A percentile compares a stretch with the other conserved stretches of the same genome.
phyloP scores from a whole-genome alignment of 2,113 vertebrate genomes.

The Gymnorhina tibicen region DNA sequence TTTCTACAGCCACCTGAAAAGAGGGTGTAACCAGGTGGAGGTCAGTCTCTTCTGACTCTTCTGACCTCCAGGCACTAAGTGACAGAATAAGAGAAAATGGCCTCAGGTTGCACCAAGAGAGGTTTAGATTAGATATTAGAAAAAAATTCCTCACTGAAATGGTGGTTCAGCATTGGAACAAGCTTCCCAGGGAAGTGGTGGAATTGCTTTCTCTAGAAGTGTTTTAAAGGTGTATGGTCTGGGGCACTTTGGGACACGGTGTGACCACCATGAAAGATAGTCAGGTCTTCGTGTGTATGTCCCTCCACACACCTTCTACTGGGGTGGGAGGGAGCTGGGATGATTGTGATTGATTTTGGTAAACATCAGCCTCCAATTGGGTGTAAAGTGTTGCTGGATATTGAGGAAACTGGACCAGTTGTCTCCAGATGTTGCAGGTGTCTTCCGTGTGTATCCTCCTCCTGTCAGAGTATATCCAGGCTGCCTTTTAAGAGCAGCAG shows the following conservation, averaged over 20 bases:
- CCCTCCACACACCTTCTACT: neutral
- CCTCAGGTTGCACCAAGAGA: neutral
- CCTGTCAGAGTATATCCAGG: neutral
- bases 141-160: neutral
- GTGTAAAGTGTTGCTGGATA: neutral
- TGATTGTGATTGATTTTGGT: neutral
- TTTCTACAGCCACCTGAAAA: neutral
- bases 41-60: neutral
- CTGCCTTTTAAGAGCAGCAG: neutral
- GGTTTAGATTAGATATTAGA: neutral
- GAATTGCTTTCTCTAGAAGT: fast-evolving
- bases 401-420: neutral
- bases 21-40: neutral
- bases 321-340: neutral
- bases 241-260: too few relatives aligned
- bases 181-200: neutral
- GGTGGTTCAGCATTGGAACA: neutral
- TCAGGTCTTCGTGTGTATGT: fast-evolving
- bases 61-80: neutral
- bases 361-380: neutral
- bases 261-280: neutral
- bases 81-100: neutral
- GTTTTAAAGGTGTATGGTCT: neutral
- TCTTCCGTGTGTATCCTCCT: fast-evolving
- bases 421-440: neutral